Evolutionary conservation across 1,140 invertebrate species (phyloP).

Genomic region (Muscidifurax raptorellus): DNA sequence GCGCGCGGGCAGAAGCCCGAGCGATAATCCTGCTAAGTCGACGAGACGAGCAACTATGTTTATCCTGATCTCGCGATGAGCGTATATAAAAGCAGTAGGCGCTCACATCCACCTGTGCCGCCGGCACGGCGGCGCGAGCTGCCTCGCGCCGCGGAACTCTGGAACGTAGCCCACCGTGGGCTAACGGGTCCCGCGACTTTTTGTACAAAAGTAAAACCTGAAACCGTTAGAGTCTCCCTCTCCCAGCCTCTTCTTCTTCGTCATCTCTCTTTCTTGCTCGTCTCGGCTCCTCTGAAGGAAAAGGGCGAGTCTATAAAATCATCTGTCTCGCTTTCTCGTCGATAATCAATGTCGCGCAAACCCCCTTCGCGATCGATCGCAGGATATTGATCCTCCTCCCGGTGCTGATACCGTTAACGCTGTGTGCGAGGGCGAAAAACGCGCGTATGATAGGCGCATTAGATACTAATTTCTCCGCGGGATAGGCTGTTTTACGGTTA

Average conservation of each 20-base stretch:
- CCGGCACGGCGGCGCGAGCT: background rate
- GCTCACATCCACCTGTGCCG: background rate
- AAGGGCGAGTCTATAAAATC: conserved; percentile 9
- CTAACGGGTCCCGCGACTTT: conserved; percentile 67
- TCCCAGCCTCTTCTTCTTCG: background rate
- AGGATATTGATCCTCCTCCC: background rate
- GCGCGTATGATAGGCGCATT: conserved; percentile 4
- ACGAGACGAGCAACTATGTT: conserved; percentile 15
- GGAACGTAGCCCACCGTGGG: conserved; percentile 61
- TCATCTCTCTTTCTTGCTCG: background rate
- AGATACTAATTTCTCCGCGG: conserved; percentile 28
- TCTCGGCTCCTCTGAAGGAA: background rate
- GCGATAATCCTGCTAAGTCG: background rate
- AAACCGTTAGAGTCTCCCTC: conserved; percentile 66
- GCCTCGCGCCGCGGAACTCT: background rate
- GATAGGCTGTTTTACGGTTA: conserved; percentile 11
- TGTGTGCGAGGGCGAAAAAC: conserved; percentile 16
- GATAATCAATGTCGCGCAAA: conserved; percentile 11
- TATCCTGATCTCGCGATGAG: background rate
- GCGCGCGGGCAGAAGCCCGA: background rate
- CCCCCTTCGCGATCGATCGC: background rate
- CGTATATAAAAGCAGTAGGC: background rate
- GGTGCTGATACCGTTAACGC: background rate
- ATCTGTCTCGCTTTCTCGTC: background rate
- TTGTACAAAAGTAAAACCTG: conserved; percentile 66